Evolutionary conservation across 2,888 invertebrate species (phyloP), one percentile per base, ranked within the genome.

Genomic region (Andrena haemorrhoa): DNA sequence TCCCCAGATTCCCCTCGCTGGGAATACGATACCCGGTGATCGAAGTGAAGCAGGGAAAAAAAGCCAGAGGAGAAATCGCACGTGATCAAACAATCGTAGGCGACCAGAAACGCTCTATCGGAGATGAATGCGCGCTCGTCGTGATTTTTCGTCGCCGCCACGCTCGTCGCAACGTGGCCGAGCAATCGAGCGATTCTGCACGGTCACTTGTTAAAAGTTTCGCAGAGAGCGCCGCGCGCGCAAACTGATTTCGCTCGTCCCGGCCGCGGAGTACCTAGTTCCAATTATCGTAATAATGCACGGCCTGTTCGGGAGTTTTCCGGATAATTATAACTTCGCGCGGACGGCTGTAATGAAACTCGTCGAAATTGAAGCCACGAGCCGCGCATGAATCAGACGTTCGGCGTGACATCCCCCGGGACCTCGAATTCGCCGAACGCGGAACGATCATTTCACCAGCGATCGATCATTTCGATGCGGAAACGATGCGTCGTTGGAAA

Each of bases 281-380:
- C 76, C 81, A 87, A 85, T 87, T 83, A 83, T 80, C 75, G 75
- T 76, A 87, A 83, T 87, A 84, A 86, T 65, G 80, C 71, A 61
- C 61, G 16, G 63, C 58, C 66, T 70, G 77, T 66, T 77, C 49
- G 51, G 31, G 51, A 82, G 75, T 86, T 87, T 82, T 82, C 66
- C 75, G 82, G 84, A 84, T 87, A 84, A 87, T 87, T 87, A 84
- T 80, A 86, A 87, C 79, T 87, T 87, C 41, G 20, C 47, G 71
- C 71, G 70, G 65, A n/a, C 12, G 51, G 41, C 58, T 60, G 78
- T 82, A 85, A 87, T 78, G 83, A 85, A 87, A 85, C 79, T 76
- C 71, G 51, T 65, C 26, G 63, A 8, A 76, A 83, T 79, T 81
- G 61, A 86, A 77, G 56, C 58, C 63, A 47, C 68, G 23, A 20